Percentiles rank a stretch among this genome's conserved stretches.
These are phyloP conservation scores for Bellardia bayeri DNA, from an alignment of 2,888 invertebrate genomes.

Conservation along the genomic window DNA sequence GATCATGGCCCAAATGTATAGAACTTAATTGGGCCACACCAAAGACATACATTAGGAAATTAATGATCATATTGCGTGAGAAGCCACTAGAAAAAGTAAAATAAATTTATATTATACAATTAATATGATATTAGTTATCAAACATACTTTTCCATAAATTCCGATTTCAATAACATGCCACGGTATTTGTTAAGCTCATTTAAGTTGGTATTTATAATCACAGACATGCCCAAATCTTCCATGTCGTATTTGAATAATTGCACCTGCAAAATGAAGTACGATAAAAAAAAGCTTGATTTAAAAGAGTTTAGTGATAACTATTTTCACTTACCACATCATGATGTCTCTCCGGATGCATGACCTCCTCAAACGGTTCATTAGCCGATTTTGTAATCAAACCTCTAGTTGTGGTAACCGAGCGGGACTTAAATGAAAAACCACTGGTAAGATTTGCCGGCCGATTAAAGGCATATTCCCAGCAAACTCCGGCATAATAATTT, in stretches of 20 bases:
- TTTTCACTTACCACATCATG: conserved; percentile 79
- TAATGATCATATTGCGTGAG: conserved; percentile 82
- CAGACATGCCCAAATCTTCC: conserved; percentile 82
- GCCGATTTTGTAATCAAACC: conserved; percentile 82
- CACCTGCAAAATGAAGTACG: conserved; percentile 75
- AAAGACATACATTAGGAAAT: conserved; percentile 82
- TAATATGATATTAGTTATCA: neutral
- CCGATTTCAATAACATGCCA: conserved; percentile 83
- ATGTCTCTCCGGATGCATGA: conserved; percentile 81
- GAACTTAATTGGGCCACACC: conserved; percentile 83
- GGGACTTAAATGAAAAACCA: conserved; percentile 83
- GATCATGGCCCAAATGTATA: conserved; percentile 84
- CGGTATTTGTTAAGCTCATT: conserved; percentile 83
- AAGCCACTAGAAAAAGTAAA: conserved; percentile 80
- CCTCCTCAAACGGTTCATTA: conserved; percentile 80
- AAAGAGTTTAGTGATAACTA: neutral
- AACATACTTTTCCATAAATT: conserved; percentile 83
- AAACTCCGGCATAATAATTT: conserved; percentile 80
- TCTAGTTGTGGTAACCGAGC: conserved; percentile 82
- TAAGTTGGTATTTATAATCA: conserved; percentile 82
- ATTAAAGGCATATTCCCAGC: conserved; percentile 81
- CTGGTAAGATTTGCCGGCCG: conserved; percentile 83
- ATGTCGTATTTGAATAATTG: conserved; percentile 81
- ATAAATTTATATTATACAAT: neutral
- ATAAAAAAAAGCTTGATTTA: neutral